phyloP scores from a whole-genome alignment of 2,113 vertebrate species.

The Podocnemis expansa region DNA sequence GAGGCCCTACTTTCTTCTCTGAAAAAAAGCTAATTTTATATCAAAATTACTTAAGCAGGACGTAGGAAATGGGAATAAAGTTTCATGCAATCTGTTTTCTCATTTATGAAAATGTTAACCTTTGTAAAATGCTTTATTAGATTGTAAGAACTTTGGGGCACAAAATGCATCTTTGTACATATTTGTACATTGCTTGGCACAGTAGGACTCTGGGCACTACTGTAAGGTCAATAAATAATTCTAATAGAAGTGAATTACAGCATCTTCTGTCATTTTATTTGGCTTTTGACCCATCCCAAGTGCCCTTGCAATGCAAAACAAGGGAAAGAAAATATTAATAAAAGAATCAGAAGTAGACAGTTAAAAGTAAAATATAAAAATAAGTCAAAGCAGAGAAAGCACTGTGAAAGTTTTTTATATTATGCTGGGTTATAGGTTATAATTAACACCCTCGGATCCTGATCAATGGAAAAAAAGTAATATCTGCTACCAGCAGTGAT shows the following conservation, averaged over 20 bases:
- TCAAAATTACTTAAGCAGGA: background rate
- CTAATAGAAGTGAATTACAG: background rate
- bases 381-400: background rate
- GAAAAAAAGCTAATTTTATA: background rate
- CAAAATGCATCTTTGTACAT: background rate
- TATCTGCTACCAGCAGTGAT: background rate
- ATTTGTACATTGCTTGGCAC: background rate
- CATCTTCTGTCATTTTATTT: background rate
- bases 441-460: background rate
- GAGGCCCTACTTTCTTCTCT: background rate
- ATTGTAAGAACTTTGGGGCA: background rate
- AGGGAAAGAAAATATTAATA: rapidly evolving
- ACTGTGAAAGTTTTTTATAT: background rate
- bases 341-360: background rate
- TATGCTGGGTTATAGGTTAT: background rate
- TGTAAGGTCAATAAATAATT: background rate
- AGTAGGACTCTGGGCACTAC: background rate
- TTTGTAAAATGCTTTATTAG: background rate
- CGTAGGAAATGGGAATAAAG: background rate
- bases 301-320: background rate
- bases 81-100: background rate
- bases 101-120: background rate
- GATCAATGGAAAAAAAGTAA: background rate
- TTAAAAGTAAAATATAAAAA: background rate
- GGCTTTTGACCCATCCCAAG: background rate